Percentiles rank a stretch among this genome's conserved stretches.
Evolutionary conservation across 2,797 vertebrate genomes (phyloP).

Genomic region (Lagodon rhomboides): DNA sequence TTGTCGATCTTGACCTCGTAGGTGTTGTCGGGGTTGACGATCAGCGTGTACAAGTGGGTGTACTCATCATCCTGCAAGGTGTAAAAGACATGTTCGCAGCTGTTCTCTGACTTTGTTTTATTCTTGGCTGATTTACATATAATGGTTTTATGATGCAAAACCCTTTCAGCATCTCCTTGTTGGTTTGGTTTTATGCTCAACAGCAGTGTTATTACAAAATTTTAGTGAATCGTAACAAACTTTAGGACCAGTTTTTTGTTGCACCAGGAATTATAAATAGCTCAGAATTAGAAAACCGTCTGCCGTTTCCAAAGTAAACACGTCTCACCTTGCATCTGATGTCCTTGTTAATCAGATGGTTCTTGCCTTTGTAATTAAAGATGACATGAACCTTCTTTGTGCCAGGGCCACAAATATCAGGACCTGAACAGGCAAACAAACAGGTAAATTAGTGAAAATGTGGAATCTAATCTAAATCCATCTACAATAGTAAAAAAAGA

Average conservation of each 20-base stretch:
- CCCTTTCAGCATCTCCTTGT: background rate
- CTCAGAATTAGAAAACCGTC: background rate
- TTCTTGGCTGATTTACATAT: background rate
- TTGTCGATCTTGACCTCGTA: conserved; percentile 93
- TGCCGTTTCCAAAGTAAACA: background rate
- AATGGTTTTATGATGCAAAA: background rate
- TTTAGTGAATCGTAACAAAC: background rate
- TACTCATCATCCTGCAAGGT: conserved; percentile 89
- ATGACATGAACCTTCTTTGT: conserved; percentile 93
- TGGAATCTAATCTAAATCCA: background rate
- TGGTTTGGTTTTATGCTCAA: conserved; percentile 2
- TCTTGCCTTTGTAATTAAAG: conserved; percentile 91
- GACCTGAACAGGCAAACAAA: conserved; percentile 80
- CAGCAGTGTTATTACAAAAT: background rate
- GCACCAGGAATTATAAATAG: background rate
- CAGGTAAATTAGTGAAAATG: background rate
- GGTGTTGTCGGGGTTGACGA: conserved; percentile 89
- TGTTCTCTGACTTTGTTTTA: background rate
- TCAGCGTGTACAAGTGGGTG: conserved; percentile 89
- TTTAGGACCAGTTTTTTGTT: background rate
- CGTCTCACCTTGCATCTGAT: conserved; percentile 89
- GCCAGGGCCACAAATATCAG: conserved; percentile 92
- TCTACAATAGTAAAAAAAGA: background rate
- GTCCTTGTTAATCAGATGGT: conserved; percentile 91
- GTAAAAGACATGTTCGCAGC: background rate